These are phyloP conservation scores for Ranitomeya variabilis DNA, from an alignment of 2,113 vertebrate genomes.

Conservation along the genomic window DNA sequence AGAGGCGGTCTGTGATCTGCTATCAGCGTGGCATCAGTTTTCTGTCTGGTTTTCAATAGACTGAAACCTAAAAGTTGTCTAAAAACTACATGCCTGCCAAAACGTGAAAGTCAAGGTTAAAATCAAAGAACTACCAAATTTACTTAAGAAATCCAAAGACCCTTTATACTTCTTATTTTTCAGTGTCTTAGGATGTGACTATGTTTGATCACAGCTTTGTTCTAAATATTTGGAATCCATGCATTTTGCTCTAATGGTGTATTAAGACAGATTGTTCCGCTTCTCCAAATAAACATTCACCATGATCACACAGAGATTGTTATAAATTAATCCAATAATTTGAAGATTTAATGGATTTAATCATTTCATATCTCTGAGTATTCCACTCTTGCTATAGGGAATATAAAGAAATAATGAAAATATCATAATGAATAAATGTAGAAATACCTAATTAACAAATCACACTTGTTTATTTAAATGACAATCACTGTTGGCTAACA, in stretches of 20 bases:
- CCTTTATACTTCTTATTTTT: background rate
- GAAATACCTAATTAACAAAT: too few relatives aligned
- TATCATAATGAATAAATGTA: too few relatives aligned
- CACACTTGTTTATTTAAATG: too few relatives aligned
- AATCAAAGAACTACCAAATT: background rate
- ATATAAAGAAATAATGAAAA: too few relatives aligned
- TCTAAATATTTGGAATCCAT: background rate
- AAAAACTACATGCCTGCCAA: slow-evolving; percentile 15
- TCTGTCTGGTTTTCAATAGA: slow-evolving; percentile 41
- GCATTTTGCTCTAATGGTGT: background rate
- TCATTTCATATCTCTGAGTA: too few relatives aligned
- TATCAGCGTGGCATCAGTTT: slow-evolving; percentile 1
- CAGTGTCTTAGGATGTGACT: background rate
- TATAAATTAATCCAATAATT: too few relatives aligned
- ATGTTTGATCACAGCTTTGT: background rate
- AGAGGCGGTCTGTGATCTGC: background rate
- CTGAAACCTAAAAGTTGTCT: slow-evolving; percentile 27
- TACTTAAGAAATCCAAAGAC: background rate
- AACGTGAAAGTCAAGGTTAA: background rate
- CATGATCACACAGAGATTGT: too few relatives aligned
- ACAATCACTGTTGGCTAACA: too few relatives aligned
- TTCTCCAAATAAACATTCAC: too few relatives aligned
- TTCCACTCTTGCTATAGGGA: too few relatives aligned
- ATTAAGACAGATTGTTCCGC: background rate
- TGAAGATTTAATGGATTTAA: too few relatives aligned